Evolutionary conservation across 2,888 invertebrate species (phyloP), one percentile per base, ranked within the genome.

Genomic region (Pseudolycoriella hygida): DNA sequence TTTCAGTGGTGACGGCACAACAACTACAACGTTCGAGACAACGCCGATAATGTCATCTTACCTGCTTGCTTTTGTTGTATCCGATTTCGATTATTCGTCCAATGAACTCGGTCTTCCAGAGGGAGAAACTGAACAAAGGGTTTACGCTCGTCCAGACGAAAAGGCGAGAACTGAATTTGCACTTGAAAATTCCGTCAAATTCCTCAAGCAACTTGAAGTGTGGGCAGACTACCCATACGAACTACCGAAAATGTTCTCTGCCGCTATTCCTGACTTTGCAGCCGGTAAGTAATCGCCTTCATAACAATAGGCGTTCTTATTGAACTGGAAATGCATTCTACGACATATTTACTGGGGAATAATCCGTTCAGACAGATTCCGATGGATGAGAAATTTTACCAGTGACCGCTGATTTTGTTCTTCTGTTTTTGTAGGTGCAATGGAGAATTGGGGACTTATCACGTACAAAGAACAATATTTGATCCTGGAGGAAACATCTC

Each of bases 231-330:
- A 17, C 15, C 10, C 10, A 10, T 38, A 38, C 17, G 17, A 14
- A 38, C 15, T 38, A 15, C 38, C 38, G 17, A 38, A 38, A 38
- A 38, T 38, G 38, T 14, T 17, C 15, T 17, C 14, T 10, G 17
- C 17, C 3, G 38, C 38, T 3, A 38, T 38, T 17, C 38, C 38
- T 14, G 8, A 38, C 3, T 38, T 38, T 38, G 17, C 38, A 3
- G 14, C 17, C 17, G 38, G 38, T 25, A 17, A 80, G n/a, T n/a
- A n/a, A n/a, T n/a, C 25, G 25, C 25, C n/a, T n/a, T n/a, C n/a
- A n/a, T n/a, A n/a, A n/a, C n/a, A n/a, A n/a, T n/a, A n/a, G n/a
- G n/a, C n/a, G n/a, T n/a, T n/a, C n/a, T n/a, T n/a, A n/a, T n/a
- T n/a, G n/a, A n/a, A n/a, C n/a, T n/a, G n/a, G n/a, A n/a, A n/a